These are phyloP conservation scores for Plutomurus gul DNA, from an alignment of 1,140 invertebrate species.

Conservation along the genomic window DNA sequence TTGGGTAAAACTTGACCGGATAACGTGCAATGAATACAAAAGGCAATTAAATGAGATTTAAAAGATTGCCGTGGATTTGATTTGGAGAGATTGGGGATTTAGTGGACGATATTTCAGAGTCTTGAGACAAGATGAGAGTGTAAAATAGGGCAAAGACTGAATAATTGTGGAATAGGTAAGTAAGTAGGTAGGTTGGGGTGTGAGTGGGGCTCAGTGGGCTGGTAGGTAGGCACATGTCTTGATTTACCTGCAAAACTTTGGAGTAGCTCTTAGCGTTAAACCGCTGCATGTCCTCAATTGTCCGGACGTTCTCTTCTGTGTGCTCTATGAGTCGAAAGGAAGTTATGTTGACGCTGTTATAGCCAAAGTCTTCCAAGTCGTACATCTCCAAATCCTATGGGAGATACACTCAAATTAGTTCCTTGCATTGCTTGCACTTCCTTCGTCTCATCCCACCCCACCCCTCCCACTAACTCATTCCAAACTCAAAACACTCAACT, in stretches of 20 bases:
- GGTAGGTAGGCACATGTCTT: not conserved
- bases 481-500: too few species aligned
- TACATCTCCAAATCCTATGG: slow-evolving; percentile 83
- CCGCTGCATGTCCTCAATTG: slow-evolving; percentile 82
- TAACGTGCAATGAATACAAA: too few species aligned
- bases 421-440: slow-evolving; percentile 25
- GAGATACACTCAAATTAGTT: slow-evolving; percentile 52
- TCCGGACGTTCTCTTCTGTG: slow-evolving; percentile 72
- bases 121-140: too few species aligned
- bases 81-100: too few species aligned
- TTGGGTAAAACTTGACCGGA: too few species aligned
- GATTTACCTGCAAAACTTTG: slow-evolving; percentile 72
- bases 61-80: too few species aligned
- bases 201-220: not conserved
- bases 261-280: slow-evolving; percentile 81
- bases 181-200: too few species aligned
- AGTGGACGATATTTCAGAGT: too few species aligned
- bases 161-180: too few species aligned
- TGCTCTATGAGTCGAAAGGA: slow-evolving; percentile 84
- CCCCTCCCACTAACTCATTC: not conserved
- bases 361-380: slow-evolving; percentile 90
- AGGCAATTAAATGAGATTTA: too few species aligned
- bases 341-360: slow-evolving; percentile 92
- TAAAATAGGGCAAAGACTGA: too few species aligned
- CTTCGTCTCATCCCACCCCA: not conserved